phyloP scores from a whole-genome alignment of 2,888 invertebrate species.

The Eurytoma adleriae region DNA sequence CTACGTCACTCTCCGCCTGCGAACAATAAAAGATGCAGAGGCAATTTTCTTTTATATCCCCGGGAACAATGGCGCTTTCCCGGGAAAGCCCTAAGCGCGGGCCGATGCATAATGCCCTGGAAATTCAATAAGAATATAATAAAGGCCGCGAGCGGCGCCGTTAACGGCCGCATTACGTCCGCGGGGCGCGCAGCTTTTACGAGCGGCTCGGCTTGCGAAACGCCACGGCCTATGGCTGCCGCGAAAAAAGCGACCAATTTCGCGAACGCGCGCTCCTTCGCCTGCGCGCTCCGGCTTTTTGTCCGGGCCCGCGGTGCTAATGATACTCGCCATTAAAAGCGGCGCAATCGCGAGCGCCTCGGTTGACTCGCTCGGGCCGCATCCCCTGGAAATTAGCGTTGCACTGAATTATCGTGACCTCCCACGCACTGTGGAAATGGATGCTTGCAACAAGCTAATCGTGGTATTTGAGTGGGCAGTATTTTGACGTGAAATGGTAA shows the following conservation, averaged over 20 bases:
- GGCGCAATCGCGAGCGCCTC: too few species aligned
- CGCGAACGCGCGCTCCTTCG: not conserved
- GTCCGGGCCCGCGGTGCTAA: not conserved
- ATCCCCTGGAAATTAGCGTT: too few species aligned
- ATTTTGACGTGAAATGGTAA: too few species aligned
- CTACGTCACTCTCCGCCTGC: too few species aligned
- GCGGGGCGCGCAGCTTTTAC: constrained; percentile 20
- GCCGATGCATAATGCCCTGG: constrained; percentile 11
- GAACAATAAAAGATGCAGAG: too few species aligned
- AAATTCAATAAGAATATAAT: constrained; percentile 45
- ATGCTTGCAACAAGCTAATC: too few species aligned
- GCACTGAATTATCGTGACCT: too few species aligned
- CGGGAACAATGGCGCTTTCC: too few species aligned
- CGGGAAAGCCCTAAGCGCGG: not conserved
- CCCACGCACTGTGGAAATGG: too few species aligned
- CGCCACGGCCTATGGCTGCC: constrained; percentile 3
- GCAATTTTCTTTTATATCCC: too few species aligned
- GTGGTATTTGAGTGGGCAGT: too few species aligned
- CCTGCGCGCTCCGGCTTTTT: not conserved
- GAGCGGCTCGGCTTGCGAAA: constrained; percentile 22
- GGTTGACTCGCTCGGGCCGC: too few species aligned
- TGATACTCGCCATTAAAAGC: not conserved
- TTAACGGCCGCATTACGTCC: constrained; percentile 35
- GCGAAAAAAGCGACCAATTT: constrained; percentile 26
- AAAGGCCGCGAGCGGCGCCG: constrained; percentile 20